Evolutionary conservation across 1,140 invertebrate species (phyloP), one percentile per base, ranked within the genome.

Genomic region (Bombus cullumanus): DNA sequence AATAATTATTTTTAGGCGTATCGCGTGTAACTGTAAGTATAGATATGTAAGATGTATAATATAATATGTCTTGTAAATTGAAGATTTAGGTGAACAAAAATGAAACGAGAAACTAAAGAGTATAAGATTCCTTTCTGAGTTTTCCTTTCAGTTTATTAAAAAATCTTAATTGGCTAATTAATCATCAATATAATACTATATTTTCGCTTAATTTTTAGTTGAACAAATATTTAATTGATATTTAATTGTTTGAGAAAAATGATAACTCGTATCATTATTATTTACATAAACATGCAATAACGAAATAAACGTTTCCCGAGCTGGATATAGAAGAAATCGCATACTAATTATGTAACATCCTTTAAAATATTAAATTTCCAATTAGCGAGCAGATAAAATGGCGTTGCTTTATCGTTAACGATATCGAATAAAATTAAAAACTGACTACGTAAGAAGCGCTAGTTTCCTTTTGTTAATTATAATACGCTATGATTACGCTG

Each of bases 31-130:
- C 34, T 75, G 62, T 81, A 62, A 89, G 13, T 39, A 75, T 86
- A 82, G 47, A 76, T 34, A 3, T 68, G 25, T 86, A 86, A 88
- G 47, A 34, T 89, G 87, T 88, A 89, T 68, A 89, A 71, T 81
- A 80, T 69, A 59, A 31, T 64, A 76, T 69, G 34, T 41, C 59
- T 85, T 89, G 86, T 89, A 86, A 85, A 89, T 89, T 78, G 53
- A 57, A 64, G 47, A 75, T 80, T 84, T 73, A 43, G 25, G 66
- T 4, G 37, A 34, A 41, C 10, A 28, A 78, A 59, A 39, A 25
- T 37, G 31, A 62, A 47, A 43, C 9, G 25, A 39, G 12, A 34
- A 76, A 57, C 28, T n/a, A 18, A 57, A 53, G 69, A n/a, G 4
- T 10, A 59, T 34, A 34, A n/a, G 68, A 43, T 59, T 37, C 18